Evolutionary conservation across 2,888 invertebrate species (phyloP).

Genomic region (Erebia palarica): DNA sequence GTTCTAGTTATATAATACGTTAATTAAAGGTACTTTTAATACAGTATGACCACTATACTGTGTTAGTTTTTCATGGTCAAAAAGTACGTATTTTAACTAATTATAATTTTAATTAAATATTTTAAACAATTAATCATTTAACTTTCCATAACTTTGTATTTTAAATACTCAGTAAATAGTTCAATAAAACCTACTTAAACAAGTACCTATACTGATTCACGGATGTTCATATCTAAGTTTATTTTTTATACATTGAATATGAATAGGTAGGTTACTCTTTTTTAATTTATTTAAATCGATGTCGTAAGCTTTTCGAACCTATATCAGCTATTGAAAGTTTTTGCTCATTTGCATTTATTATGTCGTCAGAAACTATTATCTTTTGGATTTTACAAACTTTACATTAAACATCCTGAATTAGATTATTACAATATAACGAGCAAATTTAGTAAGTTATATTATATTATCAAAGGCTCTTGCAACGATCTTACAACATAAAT

Average conservation of each 20-base stretch:
- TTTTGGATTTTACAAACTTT: conserved; percentile 7
- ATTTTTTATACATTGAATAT: conserved; percentile 3
- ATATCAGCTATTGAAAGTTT: conserved; percentile 20
- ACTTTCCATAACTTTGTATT: too few species aligned
- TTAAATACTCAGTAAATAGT: too few species aligned
- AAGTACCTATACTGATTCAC: background rate
- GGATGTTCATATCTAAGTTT: conserved; percentile 15
- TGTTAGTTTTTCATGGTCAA: too few species aligned
- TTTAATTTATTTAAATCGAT: conserved; percentile 16
- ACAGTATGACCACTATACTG: too few species aligned
- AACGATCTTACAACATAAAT: background rate
- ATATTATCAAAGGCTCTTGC: too few species aligned
- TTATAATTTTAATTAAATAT: too few species aligned
- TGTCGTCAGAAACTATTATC: conserved; percentile 16
- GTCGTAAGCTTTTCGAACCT: conserved; percentile 17
- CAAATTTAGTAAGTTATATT: conserved; percentile 10
- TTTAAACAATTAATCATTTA: too few species aligned
- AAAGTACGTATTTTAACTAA: too few species aligned
- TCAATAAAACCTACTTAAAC: background rate
- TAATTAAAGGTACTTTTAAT: too few species aligned
- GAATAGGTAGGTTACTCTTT: conserved; percentile 3
- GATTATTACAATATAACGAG: conserved; percentile 4
- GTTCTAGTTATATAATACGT: too few species aligned
- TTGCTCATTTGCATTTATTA: conserved; percentile 14
- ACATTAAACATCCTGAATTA: conserved; percentile 5